Evolutionary conservation across 2,888 invertebrate species (phyloP), one percentile per base, ranked within the genome.

Genomic region (Campoplex nolae): DNA sequence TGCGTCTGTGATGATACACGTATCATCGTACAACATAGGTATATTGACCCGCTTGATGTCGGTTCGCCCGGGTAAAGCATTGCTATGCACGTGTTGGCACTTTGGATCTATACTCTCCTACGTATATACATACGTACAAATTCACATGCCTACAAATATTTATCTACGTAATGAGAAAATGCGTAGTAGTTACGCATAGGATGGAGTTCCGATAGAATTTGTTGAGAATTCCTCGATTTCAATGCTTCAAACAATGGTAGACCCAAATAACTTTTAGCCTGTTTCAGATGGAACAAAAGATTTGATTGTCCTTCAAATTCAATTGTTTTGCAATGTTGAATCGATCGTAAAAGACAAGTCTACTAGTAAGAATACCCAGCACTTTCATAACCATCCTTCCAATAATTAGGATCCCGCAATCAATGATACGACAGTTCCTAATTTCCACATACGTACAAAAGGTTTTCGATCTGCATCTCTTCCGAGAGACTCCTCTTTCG

Each of bases 1-100:
- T 73, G 83, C 79, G 79, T 73, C 56, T 76, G 85, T 38, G 83
- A 45, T 32, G 78, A 80, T 79, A 54, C 70, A 62, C 62, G 76
- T 70, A 84, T 58, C 73, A 38, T 58, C 3, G 42, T 38, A 54
- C n/a, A 16, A 51, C 58, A 51, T 51, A 65, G 65, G 23, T 67
- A 76, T 85, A 70, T 62, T 38, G 81, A 62, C 18, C 65, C 70
- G 62, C n/a, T 79, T 32, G 58, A 62, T 28, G 54, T 35, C 11
- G 28, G 65, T n/a, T n/a, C 28, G 48, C 65, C 13, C 48, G n/a
- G 32, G 68, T 75, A 35, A 62, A 51, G 76, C 62, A 62, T 58
- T 58, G 35, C 58, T 70, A 38, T 51, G 51, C 70, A 71, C 83
- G 76, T 62, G 83, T 83, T 68, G 71, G 62, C 51, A 23, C 35